Conservation (phyloP, 2,797 vertebrate genomes). For the Menidia menidia region DNA sequence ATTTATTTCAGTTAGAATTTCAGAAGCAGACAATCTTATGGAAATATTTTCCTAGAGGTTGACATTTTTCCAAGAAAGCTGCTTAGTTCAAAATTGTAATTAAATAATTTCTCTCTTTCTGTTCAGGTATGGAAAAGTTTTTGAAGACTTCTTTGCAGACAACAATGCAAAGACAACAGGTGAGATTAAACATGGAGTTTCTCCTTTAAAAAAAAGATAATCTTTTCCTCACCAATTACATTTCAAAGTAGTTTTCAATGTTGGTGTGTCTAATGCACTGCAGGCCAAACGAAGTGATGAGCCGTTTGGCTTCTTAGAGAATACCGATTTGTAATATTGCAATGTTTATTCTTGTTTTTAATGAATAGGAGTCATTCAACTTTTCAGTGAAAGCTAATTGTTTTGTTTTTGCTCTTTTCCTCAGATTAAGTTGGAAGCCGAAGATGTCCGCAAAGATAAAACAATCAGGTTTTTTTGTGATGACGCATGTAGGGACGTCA, state of each 20-base stretch:
- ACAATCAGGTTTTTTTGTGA: constrained; percentile 78
- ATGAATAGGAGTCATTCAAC: background rate
- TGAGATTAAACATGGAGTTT: constrained; percentile 35
- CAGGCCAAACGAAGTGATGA: no score
- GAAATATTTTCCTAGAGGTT: background rate
- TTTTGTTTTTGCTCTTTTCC: background rate
- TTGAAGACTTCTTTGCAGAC: constrained; percentile 55
- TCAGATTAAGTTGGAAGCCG: constrained; percentile 51
- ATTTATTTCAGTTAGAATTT: background rate
- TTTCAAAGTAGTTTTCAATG: no score
- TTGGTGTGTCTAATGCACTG: no score
- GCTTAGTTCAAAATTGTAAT: background rate
- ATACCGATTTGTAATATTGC: no score
- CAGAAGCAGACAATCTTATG: background rate
- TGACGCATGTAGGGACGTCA: constrained; percentile 88
- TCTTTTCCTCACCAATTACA: background rate
- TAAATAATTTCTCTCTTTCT: background rate
- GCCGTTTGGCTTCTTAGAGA: no score
- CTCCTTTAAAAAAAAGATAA: background rate
- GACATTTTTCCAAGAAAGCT: background rate
- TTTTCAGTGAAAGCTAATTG: background rate
- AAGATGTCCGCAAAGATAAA: constrained; percentile 66
- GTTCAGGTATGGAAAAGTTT: constrained; percentile 64
- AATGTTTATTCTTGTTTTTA: background rate
- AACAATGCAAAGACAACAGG: constrained; percentile 58